Base-by-base conservation (phyloP, 2,113 vertebrate genomes). In the Condylura cristata region DNA sequence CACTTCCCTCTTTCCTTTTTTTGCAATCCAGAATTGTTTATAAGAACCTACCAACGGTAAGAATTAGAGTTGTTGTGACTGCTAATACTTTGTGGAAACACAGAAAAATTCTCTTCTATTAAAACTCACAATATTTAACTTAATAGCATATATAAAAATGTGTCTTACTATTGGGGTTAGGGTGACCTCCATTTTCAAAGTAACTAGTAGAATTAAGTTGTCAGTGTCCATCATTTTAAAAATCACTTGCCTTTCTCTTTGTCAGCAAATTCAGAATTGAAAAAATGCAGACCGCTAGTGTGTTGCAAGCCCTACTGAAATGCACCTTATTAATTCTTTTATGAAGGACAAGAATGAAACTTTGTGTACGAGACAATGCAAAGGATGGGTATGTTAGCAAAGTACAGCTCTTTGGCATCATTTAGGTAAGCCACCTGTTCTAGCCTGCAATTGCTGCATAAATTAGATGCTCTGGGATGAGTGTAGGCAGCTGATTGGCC, bases 341-440 rank as follows among this genome's bases (percentile, higher is more conserved):
- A 39, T 22, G 75, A 74, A 44, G 44, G n/a, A 70, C 34, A 91
- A 86, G 91, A 65, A 96, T 48, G n/a, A 95, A 84, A 70, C 56
- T 87, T 84, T 81, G 60, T 65, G 14, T 80, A 26, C 11, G 78
- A 76, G 89, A 92, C 66, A 93, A 74, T 80, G 48, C 74, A 80
- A 63, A 39, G 58, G 58, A 39, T 6, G 20, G 28, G 6, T 30
- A 26, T 53, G 56, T 63, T 82, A 8, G 32, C 79, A 79, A 93
- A 61, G 72, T 96, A 97, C 96, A 96, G 97, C 96, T 98, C 97
- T 98, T 97, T 98, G 96, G 97, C 97, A 97, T 92, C 92, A 78
- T 96, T 96, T 97, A 97, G 96, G 98, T 98, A 97, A 97, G 97
- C 98, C 98, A 99, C 98, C 98, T 98, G 98, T 98, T 98, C 96